Evolutionary conservation across 2,797 vertebrate species (phyloP).

Genomic region (Tauraco hartlaubi): DNA sequence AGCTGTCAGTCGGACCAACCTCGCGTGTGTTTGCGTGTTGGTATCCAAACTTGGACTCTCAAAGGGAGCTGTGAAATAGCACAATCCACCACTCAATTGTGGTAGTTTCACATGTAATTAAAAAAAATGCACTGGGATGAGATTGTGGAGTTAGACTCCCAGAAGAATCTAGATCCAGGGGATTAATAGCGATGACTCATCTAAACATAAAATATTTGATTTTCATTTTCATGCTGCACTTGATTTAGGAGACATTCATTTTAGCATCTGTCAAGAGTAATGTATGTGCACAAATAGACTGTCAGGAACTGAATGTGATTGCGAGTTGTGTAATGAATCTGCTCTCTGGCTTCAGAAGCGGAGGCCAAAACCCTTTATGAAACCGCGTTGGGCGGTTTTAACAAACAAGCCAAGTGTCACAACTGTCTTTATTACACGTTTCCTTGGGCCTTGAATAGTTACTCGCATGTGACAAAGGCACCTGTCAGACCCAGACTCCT

Average conservation of each 20-base stretch:
- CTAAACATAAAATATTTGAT: conserved; percentile 9
- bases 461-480: neutral
- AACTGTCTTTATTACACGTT: neutral
- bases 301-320: neutral
- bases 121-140: neutral
- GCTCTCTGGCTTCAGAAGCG: neutral
- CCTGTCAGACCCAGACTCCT: neutral
- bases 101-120: neutral
- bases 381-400: fast-evolving
- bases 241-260: neutral
- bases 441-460: neutral
- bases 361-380: neutral
- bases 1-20: neutral
- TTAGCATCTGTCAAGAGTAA: neutral
- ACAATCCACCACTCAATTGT: neutral
- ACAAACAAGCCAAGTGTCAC: too few relatives aligned
- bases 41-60: neutral
- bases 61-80: neutral
- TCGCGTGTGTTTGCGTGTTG: neutral
- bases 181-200: neutral
- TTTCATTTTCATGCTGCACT: neutral
- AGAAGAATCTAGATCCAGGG: neutral
- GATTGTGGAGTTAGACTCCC: neutral
- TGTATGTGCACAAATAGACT: neutral
- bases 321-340: neutral